Conservation (phyloP, 2,888 invertebrate species). For the Parnassius mnemosyne region DNA sequence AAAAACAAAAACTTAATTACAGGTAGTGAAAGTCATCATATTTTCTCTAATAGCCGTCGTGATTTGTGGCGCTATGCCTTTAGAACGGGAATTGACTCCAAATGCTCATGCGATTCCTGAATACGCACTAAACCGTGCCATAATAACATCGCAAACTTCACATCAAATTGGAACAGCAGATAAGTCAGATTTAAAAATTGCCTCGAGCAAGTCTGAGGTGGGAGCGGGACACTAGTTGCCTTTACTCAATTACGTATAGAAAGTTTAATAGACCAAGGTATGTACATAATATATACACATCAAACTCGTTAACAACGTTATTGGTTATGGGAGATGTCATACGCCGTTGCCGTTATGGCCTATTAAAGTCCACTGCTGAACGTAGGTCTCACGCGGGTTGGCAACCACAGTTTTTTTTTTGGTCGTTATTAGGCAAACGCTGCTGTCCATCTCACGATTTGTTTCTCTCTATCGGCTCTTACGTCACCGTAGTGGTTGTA, state of each 20-base stretch:
- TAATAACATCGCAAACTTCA: not conserved
- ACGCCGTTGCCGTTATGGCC: too few relatives aligned
- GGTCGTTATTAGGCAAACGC: too few relatives aligned
- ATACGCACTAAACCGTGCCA: conserved; percentile 20
- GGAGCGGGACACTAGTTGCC: conserved; percentile 28
- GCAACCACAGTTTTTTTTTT: too few relatives aligned
- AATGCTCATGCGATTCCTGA: conserved; percentile 15
- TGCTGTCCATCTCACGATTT: too few relatives aligned
- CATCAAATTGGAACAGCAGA: conserved; percentile 19
- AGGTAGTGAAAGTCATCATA: conserved; percentile 1
- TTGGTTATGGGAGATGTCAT: too few relatives aligned
- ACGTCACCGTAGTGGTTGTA: too few relatives aligned
- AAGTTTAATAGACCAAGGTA: conserved; percentile 16
- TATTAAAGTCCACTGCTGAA: too few relatives aligned
- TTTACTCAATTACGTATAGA: conserved; percentile 6
- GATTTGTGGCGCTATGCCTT: not conserved
- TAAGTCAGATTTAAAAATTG: conserved; percentile 35
- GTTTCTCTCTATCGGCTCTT: too few relatives aligned
- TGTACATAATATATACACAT: not conserved
- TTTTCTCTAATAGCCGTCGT: conserved; percentile 3
- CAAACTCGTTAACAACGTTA: too few relatives aligned
- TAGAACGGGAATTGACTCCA: conserved; percentile 8
- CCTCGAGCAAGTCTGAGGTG: conserved; percentile 35
- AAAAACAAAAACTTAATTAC: not conserved
- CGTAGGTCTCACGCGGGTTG: too few relatives aligned